These are phyloP conservation scores for Falco biarmicus DNA, from an alignment of 2,797 vertebrate species.

Conservation along the genomic window DNA sequence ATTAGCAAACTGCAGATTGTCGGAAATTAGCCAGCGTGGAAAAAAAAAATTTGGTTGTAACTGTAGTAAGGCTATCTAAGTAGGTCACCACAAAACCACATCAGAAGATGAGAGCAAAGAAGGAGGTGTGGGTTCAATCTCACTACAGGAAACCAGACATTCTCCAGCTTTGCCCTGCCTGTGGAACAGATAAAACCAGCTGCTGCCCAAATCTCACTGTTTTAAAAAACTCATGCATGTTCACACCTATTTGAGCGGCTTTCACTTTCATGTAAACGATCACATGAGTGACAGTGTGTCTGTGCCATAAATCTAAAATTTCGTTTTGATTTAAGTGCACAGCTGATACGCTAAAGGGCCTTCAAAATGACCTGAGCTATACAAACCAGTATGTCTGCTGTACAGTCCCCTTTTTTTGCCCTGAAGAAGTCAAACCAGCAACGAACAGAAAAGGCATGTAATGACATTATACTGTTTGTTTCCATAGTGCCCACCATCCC, in stretches of 20 bases:
- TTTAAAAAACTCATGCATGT: not conserved
- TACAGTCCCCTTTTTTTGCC: not conserved
- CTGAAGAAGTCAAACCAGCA: not conserved
- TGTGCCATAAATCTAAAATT: not conserved
- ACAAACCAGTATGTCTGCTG: not conserved
- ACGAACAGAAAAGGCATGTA: not conserved
- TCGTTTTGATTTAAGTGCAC: not conserved
- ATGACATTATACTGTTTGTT: not conserved
- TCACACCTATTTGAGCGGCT: not conserved
- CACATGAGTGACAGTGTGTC: not conserved
- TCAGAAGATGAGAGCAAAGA: not conserved
- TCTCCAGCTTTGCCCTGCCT: not conserved
- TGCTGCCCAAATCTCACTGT: not conserved
- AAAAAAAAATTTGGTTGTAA: not conserved
- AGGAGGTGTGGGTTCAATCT: not conserved
- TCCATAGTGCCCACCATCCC: not conserved
- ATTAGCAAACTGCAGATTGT: not conserved
- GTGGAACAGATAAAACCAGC: not conserved
- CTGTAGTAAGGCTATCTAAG: not conserved
- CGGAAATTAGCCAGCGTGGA: not conserved
- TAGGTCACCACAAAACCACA: slow-evolving; percentile 26
- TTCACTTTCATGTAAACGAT: not conserved
- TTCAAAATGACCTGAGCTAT: not conserved
- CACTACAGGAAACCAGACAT: not conserved
- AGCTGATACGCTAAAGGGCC: not conserved